These are phyloP conservation scores for Thaumatotibia leucotreta DNA, from an alignment of 1,140 invertebrate genomes.

Conservation along the genomic window DNA sequence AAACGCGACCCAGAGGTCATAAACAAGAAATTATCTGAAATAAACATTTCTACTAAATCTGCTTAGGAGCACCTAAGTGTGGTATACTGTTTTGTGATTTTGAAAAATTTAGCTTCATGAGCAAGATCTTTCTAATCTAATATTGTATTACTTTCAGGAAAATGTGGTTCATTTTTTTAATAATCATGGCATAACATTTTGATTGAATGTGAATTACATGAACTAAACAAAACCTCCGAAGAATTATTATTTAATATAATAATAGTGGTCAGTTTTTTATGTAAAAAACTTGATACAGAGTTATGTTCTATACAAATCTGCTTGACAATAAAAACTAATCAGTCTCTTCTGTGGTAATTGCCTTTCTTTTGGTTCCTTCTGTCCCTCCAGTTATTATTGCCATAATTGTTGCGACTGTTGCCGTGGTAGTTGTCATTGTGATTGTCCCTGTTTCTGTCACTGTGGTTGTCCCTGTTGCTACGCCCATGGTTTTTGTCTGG, in stretches of 20 bases:
- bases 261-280: not conserved
- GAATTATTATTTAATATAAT: not conserved
- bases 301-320: not conserved
- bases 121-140: not conserved
- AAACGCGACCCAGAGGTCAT: too few species aligned
- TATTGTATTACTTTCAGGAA: conserved; percentile 33
- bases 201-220: conserved; percentile 1
- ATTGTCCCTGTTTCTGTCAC: conserved; percentile 24
- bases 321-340: not conserved
- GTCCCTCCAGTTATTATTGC: conserved; percentile 35
- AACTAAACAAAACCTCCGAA: not conserved
- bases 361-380: conserved; percentile 41
- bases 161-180: conserved; percentile 33
- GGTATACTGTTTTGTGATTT: too few species aligned
- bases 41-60: too few species aligned
- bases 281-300: not conserved
- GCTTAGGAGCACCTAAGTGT: too few species aligned
- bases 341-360: conserved; percentile 43
- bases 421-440: conserved; percentile 26
- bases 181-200: conserved; percentile 27
- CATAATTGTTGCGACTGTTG: conserved; percentile 33
- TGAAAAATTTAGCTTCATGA: not conserved
- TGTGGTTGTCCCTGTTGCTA: conserved; percentile 36
- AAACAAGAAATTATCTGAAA: too few species aligned
- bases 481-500: conserved; percentile 41